A percentile compares a stretch with the other conserved stretches of the same genome.
These are phyloP conservation scores for Andrena flavipes DNA, from an alignment of 2,888 invertebrate genomes.

Conservation along the genomic window DNA sequence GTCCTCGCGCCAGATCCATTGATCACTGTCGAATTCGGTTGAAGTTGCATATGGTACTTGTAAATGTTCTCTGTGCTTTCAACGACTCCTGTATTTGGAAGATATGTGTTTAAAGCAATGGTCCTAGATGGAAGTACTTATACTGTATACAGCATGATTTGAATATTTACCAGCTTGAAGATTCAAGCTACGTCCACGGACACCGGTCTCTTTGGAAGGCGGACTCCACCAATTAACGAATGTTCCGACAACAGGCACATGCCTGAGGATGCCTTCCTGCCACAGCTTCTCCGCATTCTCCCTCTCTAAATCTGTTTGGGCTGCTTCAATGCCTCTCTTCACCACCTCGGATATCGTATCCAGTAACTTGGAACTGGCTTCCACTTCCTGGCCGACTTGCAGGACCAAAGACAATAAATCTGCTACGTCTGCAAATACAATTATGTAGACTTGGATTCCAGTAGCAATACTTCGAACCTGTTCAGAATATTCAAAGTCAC, in stretches of 20 bases:
- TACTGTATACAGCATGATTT: neutral
- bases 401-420: conserved; percentile 95
- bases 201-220: conserved; percentile 90
- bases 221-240: conserved; percentile 99
- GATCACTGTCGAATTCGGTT: conserved; percentile 86
- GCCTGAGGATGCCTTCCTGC: conserved; percentile 97
- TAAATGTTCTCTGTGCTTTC: conserved; percentile 93
- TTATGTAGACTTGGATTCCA: neutral
- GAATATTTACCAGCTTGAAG: conserved; percentile 85
- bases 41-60: conserved; percentile 93
- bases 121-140: too few species aligned
- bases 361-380: conserved; percentile 95
- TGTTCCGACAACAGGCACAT: conserved; percentile 97
- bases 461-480: too few species aligned
- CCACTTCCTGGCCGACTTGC: conserved; percentile 95
- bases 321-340: conserved; percentile 96
- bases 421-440: conserved; percentile 89
- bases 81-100: conserved; percentile 88
- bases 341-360: conserved; percentile 98
- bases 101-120: neutral
- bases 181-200: conserved; percentile 93
- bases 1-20: conserved; percentile 87
- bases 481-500: conserved; percentile 53
- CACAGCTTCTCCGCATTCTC: conserved; percentile 96
- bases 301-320: conserved; percentile 95